Evolutionary conservation across 2,797 vertebrate genomes (phyloP), one percentile per base, ranked within the genome.

Genomic region (Falco novaeseelandiae): DNA sequence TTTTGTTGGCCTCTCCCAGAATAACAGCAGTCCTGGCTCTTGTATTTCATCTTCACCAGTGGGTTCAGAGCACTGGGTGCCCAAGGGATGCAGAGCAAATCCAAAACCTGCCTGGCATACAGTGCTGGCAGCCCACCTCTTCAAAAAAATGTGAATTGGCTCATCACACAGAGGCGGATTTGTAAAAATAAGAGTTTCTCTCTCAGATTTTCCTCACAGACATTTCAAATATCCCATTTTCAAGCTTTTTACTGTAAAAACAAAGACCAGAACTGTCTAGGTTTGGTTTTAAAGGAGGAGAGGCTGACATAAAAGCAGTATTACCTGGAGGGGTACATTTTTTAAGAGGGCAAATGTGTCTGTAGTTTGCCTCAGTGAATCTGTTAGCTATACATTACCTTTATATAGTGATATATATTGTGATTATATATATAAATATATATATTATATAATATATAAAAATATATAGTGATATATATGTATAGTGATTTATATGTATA

Each of bases 271-370:
- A 69, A 69, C 2, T n/a, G n/a, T 34, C 76, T 65, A 40, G 18
- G 9, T 6, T 63, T 92, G 71, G 30, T 72, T 94, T 94, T 74
- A 54, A 84, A 32, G 8, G 14, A 78, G 38, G 52, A 84, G 51
- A 57, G 0, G 2, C 2, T 80, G 71, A 54, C 6, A 34, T 32
- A 57, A 89, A 80, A 70, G 1, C 49, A 55, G 13, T 0, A 0
- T 51, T 14, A 87, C 10, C 55, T 55, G 55, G 36, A 91, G 18
- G 29, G 5, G 7, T 73, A 54, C 2, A 0, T 65, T 83, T 83
- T 78, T 19, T 57, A 48, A 80, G 52, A 67, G 11, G 49, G 29
- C n/a, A 83, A 90, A 87, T 55, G 55, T 3, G 69, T 22, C 18
- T 66, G 38, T 29, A 48, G 8, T 36, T 72, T 82, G 36, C 18